These are phyloP conservation scores for Diarsia rubi DNA, from an alignment of 2,888 invertebrate genomes.

Conservation along the genomic window DNA sequence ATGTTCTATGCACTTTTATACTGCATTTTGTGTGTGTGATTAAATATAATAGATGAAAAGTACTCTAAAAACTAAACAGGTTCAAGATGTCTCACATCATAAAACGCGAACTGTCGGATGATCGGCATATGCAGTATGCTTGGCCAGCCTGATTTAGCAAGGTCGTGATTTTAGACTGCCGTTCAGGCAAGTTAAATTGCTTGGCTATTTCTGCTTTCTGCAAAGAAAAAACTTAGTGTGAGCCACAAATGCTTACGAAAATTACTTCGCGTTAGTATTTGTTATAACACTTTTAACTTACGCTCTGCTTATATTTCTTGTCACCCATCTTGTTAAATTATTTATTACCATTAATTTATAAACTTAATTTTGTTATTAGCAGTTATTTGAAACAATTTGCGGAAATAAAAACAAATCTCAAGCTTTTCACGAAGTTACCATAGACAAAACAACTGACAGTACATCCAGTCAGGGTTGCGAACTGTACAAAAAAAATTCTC, in stretches of 20 bases:
- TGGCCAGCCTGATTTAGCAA: conserved; percentile 97
- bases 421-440: neutral
- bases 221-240: conserved; percentile 61
- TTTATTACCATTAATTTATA: neutral
- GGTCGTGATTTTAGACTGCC: conserved; percentile 97
- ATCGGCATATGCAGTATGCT: conserved; percentile 98
- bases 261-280: neutral
- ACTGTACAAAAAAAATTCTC: too few relatives aligned
- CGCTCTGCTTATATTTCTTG: conserved; percentile 86
- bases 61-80: neutral
- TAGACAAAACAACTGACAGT: conserved; percentile 6
- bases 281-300: conserved; percentile 70
- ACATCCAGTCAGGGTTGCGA: too few relatives aligned
- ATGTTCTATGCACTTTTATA: neutral
- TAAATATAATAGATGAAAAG: neutral
- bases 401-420: conserved; percentile 28
- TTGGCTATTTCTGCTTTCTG: conserved; percentile 97
- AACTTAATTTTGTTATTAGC: neutral
- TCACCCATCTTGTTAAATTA: conserved; percentile 78
- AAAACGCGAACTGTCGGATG: conserved; percentile 98
- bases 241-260: conserved; percentile 15
- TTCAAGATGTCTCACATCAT: conserved; percentile 95
- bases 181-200: conserved; percentile 96
- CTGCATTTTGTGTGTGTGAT: neutral
- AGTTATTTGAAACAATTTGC: neutral